phyloP scores from a whole-genome alignment of 2,113 vertebrate genomes.

The Anser brachyrhynchus region DNA sequence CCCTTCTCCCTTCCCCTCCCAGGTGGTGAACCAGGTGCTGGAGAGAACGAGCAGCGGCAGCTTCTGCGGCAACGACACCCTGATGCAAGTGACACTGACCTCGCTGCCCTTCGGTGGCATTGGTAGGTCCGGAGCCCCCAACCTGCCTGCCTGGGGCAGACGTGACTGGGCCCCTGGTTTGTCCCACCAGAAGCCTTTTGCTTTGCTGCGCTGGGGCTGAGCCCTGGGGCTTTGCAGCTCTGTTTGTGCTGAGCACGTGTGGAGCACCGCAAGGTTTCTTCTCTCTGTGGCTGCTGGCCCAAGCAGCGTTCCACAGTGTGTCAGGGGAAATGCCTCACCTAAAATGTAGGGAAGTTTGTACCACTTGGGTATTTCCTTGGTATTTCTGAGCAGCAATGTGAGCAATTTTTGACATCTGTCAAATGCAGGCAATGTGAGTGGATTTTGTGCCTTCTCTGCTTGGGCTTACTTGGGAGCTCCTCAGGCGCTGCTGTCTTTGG shows the following conservation, averaged over 20 bases:
- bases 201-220: not conserved
- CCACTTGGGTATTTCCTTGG: not conserved
- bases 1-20: not conserved
- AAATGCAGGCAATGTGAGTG: not conserved
- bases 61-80: constrained; percentile 89
- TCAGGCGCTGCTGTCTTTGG: not conserved
- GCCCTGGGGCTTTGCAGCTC: not conserved
- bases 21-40: constrained; percentile 80
- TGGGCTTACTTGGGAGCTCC: not conserved
- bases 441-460: not conserved
- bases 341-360: not conserved
- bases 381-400: not conserved
- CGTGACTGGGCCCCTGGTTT: not conserved
- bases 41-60: constrained; percentile 86
- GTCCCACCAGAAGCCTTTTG: not conserved
- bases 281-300: not conserved
- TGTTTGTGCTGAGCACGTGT: fast-evolving
- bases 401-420: no score
- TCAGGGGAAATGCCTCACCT: fast-evolving
- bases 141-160: fast-evolving
- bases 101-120: constrained; percentile 89
- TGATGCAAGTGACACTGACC: constrained; percentile 79
- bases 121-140: constrained; percentile 75
- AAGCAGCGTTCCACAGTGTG: not conserved
- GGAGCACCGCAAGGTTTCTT: not conserved